Evolutionary conservation across 2,888 invertebrate genomes (phyloP), one percentile per base, ranked within the genome.

Genomic region (Drepana falcataria): DNA sequence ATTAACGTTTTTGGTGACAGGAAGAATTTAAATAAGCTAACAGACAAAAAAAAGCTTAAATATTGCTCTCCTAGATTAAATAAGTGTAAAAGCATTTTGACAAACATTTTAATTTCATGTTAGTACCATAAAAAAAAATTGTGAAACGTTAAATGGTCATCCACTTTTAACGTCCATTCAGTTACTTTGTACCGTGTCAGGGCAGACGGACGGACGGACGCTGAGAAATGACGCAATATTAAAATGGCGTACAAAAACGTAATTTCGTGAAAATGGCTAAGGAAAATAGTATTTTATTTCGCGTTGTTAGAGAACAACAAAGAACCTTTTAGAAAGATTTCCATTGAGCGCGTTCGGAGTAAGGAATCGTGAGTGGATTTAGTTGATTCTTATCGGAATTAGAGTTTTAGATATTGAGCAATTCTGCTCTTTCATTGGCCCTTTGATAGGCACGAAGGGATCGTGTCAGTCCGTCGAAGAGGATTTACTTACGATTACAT

Each of bases 391-490:
- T 68, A 69, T 70, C 59, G 73, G 79, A 79, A 79, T 79, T 77
- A 78, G 69, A 73, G 64, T 58, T 61, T 62, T 60, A 67, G 66
- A 72, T 76, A 75, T 77, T 77, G 77, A 71, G 71, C 75, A 73
- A 77, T 79, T 66, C 73, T 65, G 72, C 67, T 73, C 72, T 77
- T 80, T 77, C 72, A 78, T 70, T 72, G 68, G 68, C 62, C 70
- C 79, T 82, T 83, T 83, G 79, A 77, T 66, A 73, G 76, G 74
- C 77, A 72, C 65, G 68, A 65, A 77, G 75, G 77, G 78, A 75
- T 78, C 74, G 66, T 68, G 65, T 66, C 63, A 65, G 68, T 73
- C 70, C 81, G 77, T 75, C 70, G 62, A 59, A 64, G 65, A 61
- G 69, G 77, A 79, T 82, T 83, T 79, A 75, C 70, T 71, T 75